Evolutionary conservation across 1,140 invertebrate genomes (phyloP), one percentile per base, ranked within the genome.

Genomic region (Teleogryllus occipitalis): DNA sequence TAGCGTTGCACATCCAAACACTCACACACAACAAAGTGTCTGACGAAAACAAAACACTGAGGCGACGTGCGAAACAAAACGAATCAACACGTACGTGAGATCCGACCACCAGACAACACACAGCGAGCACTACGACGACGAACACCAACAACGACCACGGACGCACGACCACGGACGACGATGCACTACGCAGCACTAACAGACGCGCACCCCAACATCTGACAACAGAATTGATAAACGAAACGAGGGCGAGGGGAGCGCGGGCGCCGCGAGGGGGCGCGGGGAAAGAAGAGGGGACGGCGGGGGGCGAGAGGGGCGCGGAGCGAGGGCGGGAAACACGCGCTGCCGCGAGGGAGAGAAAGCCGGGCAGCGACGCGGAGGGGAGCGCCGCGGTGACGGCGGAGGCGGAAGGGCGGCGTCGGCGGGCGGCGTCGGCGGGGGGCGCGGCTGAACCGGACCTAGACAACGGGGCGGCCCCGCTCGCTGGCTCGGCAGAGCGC

Each of bases 71-170:
- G 76, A 77, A 21, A 77, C 47, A 10, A 75, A 75, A n/a, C 8
- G 46, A 76, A 8, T 47, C 76, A 15, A 77, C 47, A 77, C 76
- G 76, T 77, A n/a, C 47, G 76, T 48, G 48, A 47, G 76, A 77
- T 49, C 76, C 47, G 54, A 65, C 54, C 54, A 65, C 54, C 54
- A 65, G 54, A 65, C 54, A 65, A 65, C 54, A 65, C 54, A 65
- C 10, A 65, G 18, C 54, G 54, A 65, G 54, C 54, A 65, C 54
- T 65, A 65, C 10, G 54, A 65, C 54, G 54, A 65, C 54, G 54
- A 65, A 65, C 54, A 65, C 54, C 54, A 18, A 65, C 54, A 39
- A 65, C 54, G 54, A 65, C 54, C 54, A 65, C 54, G 54, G 54
- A 65, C 54, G 54, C 27, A 65, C 54, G 54, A 65, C 54, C 54